phyloP scores from a whole-genome alignment of 2,888 invertebrate species.

The Acronicta alni region DNA sequence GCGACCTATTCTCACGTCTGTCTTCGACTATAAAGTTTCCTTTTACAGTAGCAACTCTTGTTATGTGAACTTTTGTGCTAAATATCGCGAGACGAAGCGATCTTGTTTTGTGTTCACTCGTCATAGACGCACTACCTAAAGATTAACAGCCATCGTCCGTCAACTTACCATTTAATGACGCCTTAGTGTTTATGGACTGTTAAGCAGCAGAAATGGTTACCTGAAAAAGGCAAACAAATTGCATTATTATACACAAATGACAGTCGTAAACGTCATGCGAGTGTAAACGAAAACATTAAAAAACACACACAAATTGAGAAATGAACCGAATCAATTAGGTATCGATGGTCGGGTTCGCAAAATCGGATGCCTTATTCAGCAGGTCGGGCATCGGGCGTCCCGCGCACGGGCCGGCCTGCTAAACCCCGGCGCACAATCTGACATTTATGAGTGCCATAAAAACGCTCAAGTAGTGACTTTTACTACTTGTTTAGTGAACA shows the following conservation, averaged over 20 bases:
- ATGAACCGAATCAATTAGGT: conserved; percentile 82
- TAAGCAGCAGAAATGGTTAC: conserved; percentile 74
- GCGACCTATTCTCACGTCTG: conserved; percentile 85
- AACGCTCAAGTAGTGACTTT: conserved; percentile 90
- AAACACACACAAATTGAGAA: conserved; percentile 71
- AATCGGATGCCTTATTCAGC: conserved; percentile 64
- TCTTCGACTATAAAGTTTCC: conserved; percentile 72
- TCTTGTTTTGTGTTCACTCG: conserved; percentile 44
- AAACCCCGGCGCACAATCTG: conserved; percentile 88
- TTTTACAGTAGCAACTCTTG: conserved; percentile 76
- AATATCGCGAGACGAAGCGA: conserved; percentile 58
- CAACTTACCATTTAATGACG: conserved; percentile 76
- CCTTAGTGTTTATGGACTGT: conserved; percentile 67
- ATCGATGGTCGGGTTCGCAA: conserved; percentile 61
- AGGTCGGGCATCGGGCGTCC: conserved; percentile 62
- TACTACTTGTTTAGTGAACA: conserved; percentile 90
- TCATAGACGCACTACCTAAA: conserved; percentile 56
- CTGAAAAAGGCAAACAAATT: conserved; percentile 75
- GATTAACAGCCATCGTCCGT: conserved; percentile 46
- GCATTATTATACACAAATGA: conserved; percentile 68
- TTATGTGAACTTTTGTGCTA: conserved; percentile 71
- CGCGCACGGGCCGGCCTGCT: conserved; percentile 74
- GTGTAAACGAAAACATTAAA: conserved; percentile 59
- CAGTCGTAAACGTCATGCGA: conserved; percentile 62
- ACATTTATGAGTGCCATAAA: conserved; percentile 90